These are phyloP conservation scores for Centropus bengalensis DNA, from an alignment of 2,113 vertebrate species.

Conservation along the genomic window DNA sequence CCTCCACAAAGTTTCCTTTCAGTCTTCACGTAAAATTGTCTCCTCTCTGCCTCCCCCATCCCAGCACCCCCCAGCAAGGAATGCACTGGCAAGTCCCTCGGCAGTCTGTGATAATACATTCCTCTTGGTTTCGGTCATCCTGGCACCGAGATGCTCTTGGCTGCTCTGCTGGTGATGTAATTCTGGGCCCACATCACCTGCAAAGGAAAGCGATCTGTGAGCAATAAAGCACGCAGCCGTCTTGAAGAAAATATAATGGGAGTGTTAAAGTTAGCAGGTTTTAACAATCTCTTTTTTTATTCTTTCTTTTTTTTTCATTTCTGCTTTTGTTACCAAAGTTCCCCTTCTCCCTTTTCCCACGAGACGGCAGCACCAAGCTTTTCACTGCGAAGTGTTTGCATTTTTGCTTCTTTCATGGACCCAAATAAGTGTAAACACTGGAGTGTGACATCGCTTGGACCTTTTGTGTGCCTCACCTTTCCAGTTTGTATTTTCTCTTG, in stretches of 20 bases:
- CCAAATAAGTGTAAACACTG: not conserved
- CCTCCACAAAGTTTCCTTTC: conserved; percentile 61
- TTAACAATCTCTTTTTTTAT: not conserved
- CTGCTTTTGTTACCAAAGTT: conserved; percentile 32
- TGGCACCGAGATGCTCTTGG: conserved; percentile 73
- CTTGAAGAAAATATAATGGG: conserved; percentile 29
- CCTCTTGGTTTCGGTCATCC: conserved; percentile 80
- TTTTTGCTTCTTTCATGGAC: conserved; percentile 33
- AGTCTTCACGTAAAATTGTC: conserved; percentile 22
- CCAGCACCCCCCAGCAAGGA: conserved; percentile 55
- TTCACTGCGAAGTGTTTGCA: not conserved
- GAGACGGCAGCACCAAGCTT: conserved; percentile 56
- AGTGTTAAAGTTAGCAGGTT: conserved; percentile 11
- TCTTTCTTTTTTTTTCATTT: not conserved
- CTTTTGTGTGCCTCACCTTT: not conserved
- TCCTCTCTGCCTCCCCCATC: conserved; percentile 24
- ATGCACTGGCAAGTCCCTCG: conserved; percentile 71
- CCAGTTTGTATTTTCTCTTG: not conserved
- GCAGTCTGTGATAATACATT: conserved; percentile 79
- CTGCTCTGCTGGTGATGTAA: conserved; percentile 82
- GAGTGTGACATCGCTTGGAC: not conserved
- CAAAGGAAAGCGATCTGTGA: conserved; percentile 60
- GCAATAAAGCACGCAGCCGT: conserved; percentile 33
- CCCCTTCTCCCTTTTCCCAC: conserved; percentile 41
- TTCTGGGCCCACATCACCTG: conserved; percentile 76